These are phyloP conservation scores for Diachasmimorpha longicaudata DNA, from an alignment of 1,140 invertebrate genomes.

Conservation along the genomic window DNA sequence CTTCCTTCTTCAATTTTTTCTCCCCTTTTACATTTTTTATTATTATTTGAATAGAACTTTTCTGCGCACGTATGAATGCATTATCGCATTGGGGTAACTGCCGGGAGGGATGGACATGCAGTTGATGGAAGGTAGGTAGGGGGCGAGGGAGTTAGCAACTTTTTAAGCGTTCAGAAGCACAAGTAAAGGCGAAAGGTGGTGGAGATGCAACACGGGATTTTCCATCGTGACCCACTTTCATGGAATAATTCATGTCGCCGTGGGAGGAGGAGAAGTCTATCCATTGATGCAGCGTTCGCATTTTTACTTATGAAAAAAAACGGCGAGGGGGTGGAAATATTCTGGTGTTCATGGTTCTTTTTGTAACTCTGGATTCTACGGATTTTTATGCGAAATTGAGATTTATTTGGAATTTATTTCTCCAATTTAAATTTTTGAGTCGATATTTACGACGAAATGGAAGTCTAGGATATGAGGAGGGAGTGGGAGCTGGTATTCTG, in stretches of 20 bases:
- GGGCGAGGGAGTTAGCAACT: constrained; percentile 3
- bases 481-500: too few relatives aligned
- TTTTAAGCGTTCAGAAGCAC: not conserved
- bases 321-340: not conserved
- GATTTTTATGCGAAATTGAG: not conserved
- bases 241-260: constrained; percentile 18
- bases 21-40: not conserved
- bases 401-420: not conserved
- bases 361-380: not conserved
- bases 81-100: constrained; percentile 7
- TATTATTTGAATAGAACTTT: not conserved
- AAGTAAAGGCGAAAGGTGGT: not conserved
- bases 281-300: not conserved
- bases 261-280: not conserved
- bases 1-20: not conserved
- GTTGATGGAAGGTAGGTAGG: not conserved
- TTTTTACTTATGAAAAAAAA: not conserved
- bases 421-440: not conserved
- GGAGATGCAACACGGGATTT: constrained; percentile 14
- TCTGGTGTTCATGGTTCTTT: not conserved
- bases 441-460: too few relatives aligned
- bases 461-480: too few relatives aligned
- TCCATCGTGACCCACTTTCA: constrained; percentile 17
- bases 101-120: not conserved
- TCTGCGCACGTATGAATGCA: not conserved